phyloP scores from a whole-genome alignment of 2,888 invertebrate genomes.

The Folsomia manolachei region DNA sequence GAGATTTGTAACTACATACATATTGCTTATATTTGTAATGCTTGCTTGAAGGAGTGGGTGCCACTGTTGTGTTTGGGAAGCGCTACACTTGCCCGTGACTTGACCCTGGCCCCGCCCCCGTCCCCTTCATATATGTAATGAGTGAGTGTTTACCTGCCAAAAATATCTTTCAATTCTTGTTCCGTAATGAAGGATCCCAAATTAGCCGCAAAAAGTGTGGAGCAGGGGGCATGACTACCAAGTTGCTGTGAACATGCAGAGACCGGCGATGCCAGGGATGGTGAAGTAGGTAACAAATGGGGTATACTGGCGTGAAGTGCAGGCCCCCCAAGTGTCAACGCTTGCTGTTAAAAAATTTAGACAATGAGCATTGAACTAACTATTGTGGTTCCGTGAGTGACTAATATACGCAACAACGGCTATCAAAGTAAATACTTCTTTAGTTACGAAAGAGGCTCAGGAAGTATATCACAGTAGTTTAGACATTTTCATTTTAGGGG shows the following conservation, averaged over 20 bases:
- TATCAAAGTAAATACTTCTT: not conserved
- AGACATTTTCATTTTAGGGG: too few relatives aligned
- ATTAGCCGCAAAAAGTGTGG: constrained; percentile 97
- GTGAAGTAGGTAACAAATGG: constrained; percentile 81
- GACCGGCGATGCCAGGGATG: constrained; percentile 82
- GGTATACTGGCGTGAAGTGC: constrained; percentile 64
- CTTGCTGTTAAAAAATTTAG: constrained; percentile 56
- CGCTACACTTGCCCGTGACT: not conserved
- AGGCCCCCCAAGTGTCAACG: constrained; percentile 55
- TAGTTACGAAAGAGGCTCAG: not conserved
- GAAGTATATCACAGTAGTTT: too few relatives aligned
- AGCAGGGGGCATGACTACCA: constrained; percentile 77
- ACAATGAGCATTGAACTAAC: constrained; percentile 26
- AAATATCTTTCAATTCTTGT: constrained; percentile 96
- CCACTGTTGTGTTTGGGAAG: not conserved
- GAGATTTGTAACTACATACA: too few relatives aligned
- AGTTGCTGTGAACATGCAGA: constrained; percentile 67
- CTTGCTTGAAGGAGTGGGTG: not conserved
- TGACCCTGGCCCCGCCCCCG: not conserved
- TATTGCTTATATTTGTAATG: too few relatives aligned
- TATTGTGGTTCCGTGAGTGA: constrained; percentile 2
- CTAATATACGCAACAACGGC: not conserved
- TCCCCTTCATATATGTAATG: not conserved
- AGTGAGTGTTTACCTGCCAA: constrained; percentile 75
- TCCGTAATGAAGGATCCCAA: constrained; percentile 96